Evolutionary conservation across 2,888 invertebrate species (phyloP), one percentile per base, ranked within the genome.

Genomic region (Andrena trimmerana): DNA sequence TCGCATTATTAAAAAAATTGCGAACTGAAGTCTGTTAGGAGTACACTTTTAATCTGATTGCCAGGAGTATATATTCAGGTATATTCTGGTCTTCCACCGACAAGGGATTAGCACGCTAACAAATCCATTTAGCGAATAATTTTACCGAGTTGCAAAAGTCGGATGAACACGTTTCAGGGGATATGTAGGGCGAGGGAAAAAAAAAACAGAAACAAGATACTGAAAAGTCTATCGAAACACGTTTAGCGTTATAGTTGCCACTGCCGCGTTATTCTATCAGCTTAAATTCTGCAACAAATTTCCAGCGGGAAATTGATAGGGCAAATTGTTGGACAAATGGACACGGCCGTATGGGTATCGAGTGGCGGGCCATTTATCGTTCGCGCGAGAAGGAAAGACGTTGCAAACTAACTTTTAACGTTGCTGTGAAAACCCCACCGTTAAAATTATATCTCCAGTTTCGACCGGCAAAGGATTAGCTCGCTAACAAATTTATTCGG

Each of bases 401-500:
- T 13, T 24, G 42, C n/a, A n/a, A 50, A 48, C 31, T 60, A 70
- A 59, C 31, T 70, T 60, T 7, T 60, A 60, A 60, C 48, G 31
- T 27, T 7, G n/a, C 65, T 10, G 29, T 6, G 29, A 20, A 65
- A 65, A 48, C 8, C n/a, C 20, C 54, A 7, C 33, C 54, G 10
- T 36, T 27, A 2, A 48, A 60, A 70, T 70, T 70, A 16, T 33
- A 33, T 71, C 31, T 50, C 50, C 60, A 5, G 70, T 24, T 50
- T 50, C 60, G 60, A 50, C 70, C 42, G 60, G 16, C 70, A 60
- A 71, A 60, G 60, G 60, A 71, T 71, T 71, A 71, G 70, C 60
- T 48, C 31, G 8, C 70, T 71, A 71, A 71, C 70, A 71, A 71
- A 71, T 71, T 71, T 71, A 71, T 71, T 62, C 70, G 16, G 60